phyloP scores from a whole-genome alignment of 2,113 vertebrate genomes.

The Lepidothrix coronata region DNA sequence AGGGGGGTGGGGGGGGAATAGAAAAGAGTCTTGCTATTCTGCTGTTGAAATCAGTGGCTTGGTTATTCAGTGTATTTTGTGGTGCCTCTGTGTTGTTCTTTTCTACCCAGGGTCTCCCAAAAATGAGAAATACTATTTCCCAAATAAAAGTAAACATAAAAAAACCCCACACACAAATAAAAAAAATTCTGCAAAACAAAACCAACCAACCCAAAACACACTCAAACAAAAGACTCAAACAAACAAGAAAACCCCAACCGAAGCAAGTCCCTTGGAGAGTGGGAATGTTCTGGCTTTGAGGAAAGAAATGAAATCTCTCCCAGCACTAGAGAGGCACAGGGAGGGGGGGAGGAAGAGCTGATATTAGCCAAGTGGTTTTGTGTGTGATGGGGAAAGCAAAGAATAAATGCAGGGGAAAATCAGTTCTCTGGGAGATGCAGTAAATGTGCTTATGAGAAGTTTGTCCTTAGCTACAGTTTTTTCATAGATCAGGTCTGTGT shows the following conservation, averaged over 20 bases:
- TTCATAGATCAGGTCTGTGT: background rate
- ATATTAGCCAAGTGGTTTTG: background rate
- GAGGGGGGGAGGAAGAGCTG: background rate
- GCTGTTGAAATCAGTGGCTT: background rate
- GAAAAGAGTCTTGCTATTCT: background rate
- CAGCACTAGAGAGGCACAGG: accelerated
- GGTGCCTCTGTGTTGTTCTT: background rate
- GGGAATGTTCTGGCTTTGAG: background rate
- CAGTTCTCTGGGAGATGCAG: background rate
- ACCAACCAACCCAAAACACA: background rate
- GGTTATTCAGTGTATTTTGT: background rate
- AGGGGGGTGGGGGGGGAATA: no score
- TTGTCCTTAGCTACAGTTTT: background rate
- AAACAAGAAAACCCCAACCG: background rate
- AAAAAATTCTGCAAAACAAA: background rate
- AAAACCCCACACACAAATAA: background rate
- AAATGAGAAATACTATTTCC: background rate
- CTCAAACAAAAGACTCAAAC: background rate
- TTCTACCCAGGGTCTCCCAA: background rate
- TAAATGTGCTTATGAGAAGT: background rate
- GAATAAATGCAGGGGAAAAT: background rate
- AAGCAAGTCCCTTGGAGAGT: background rate
- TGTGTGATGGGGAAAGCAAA: background rate
- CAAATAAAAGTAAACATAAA: background rate
- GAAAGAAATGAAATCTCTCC: background rate